These are phyloP conservation scores for Trichoplusia ni DNA, from an alignment of 1,140 invertebrate species.

Conservation along the genomic window DNA sequence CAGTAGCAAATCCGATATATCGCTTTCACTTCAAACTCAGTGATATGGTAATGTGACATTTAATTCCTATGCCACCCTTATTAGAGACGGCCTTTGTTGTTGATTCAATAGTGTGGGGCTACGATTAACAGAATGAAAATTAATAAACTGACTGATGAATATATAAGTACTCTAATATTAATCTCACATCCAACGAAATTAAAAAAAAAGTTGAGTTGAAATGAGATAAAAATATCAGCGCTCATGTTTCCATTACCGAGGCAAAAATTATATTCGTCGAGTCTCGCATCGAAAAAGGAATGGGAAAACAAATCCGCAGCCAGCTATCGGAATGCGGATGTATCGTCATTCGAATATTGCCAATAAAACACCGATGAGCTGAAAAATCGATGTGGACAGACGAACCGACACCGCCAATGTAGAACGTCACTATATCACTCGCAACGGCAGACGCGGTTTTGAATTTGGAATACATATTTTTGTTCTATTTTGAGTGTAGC, in stretches of 20 bases:
- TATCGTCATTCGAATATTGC: constrained; percentile 74
- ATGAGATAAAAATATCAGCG: not conserved
- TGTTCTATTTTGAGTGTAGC: constrained; percentile 13
- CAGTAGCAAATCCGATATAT: constrained; percentile 77
- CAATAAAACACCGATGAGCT: constrained; percentile 79
- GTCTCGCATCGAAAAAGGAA: constrained; percentile 35
- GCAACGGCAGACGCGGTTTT: constrained; percentile 20
- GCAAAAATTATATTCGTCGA: constrained; percentile 6
- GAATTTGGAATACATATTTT: constrained; percentile 28
- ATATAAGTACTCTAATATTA: not conserved
- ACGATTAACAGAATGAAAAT: constrained; percentile 13
- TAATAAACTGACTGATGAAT: not conserved
- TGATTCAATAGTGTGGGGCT: constrained; percentile 24
- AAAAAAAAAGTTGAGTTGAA: not conserved
- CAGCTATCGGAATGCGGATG: constrained; percentile 55
- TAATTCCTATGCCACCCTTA: constrained; percentile 63
- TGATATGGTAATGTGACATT: constrained; percentile 76
- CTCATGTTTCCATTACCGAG: constrained; percentile 7
- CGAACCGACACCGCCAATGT: constrained; percentile 39
- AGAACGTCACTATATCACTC: constrained; percentile 23
- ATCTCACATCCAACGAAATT: not conserved
- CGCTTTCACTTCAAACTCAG: constrained; percentile 70
- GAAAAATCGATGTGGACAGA: constrained; percentile 80
- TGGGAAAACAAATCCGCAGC: constrained; percentile 48
- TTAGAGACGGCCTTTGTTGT: constrained; percentile 32